Evolutionary conservation across 2,888 invertebrate genomes (phyloP), one percentile per base, ranked within the genome.

Genomic region (Choreutis nemorana): DNA sequence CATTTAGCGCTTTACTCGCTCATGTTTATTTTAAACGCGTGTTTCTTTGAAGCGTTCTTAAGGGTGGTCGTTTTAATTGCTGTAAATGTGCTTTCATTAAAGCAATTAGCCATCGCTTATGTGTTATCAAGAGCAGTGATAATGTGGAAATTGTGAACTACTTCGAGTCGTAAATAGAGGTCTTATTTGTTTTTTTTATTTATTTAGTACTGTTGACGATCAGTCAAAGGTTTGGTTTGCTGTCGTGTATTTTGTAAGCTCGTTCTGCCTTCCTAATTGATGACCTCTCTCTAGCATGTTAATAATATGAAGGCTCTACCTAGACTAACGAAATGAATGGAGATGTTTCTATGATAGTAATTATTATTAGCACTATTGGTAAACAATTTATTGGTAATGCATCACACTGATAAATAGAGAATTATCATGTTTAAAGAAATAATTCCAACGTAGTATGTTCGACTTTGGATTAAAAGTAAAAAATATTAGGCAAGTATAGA

Each of bases 211-310:
- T 33, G 33, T 35, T 46, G 45, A 44, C 51, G 52, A 60, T 62
- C 57, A 50, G 57, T 63, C 62, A 61, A 44, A 45, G 45, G 33
- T 42, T 46, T 41, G 58, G 59, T 61, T 57, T 48, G 52, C 41
- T 53, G 55, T 53, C 52, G 47, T 44, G 48, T 45, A 39, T 45
- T 50, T 45, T 48, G 45, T 50, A 48, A 42, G 26, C 40, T n/a
- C n/a, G n/a, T n/a, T n/a, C n/a, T n/a, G n/a, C n/a, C n/a, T n/a
- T n/a, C n/a, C n/a, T n/a, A n/a, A n/a, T n/a, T n/a, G n/a, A n/a
- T n/a, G n/a, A n/a, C n/a, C n/a, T n/a, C n/a, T n/a, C n/a, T n/a
- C n/a, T n/a, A n/a, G n/a, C n/a, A n/a, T n/a, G n/a, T n/a, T n/a
- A n/a, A n/a, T n/a, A n/a, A n/a, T n/a, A n/a, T n/a, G n/a, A n/a